Percentiles rank a stretch among this genome's conserved stretches.
phyloP scores from a whole-genome alignment of 2,888 invertebrate species.

The Ormyrus thymus region DNA sequence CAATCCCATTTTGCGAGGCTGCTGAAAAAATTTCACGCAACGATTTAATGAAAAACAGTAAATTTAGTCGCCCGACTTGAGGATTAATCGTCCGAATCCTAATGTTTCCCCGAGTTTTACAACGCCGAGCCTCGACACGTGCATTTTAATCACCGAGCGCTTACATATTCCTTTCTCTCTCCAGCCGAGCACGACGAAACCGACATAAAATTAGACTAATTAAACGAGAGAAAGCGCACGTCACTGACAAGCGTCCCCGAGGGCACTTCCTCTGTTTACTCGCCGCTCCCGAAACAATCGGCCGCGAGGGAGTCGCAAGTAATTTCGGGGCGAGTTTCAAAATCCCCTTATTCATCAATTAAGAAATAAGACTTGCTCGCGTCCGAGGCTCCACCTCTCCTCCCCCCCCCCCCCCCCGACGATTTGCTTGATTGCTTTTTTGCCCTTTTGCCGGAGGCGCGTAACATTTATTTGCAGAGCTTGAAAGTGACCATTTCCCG shows the following conservation, averaged over 20 bases:
- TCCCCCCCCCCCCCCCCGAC: not conserved
- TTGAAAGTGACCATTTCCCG: no score
- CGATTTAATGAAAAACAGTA: no score
- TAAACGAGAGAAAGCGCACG: not conserved
- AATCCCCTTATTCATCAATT: conserved; percentile 29
- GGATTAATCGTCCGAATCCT: no score
- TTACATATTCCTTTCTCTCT: no score
- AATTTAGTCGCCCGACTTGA: no score
- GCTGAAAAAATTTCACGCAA: no score
- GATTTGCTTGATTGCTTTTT: not conserved
- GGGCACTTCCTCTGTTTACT: not conserved
- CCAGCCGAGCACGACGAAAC: not conserved
- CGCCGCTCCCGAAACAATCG: not conserved
- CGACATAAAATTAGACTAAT: not conserved
- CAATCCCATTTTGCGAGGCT: not conserved
- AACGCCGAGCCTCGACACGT: no score
- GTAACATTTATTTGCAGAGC: conserved; percentile 3
- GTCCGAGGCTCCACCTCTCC: not conserved
- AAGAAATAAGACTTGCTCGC: conserved; percentile 8
- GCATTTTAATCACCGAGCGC: no score
- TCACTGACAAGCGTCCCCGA: not conserved
- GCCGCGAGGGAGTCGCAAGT: conserved; percentile 32
- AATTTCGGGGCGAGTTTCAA: conserved; percentile 32
- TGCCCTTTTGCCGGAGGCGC: not conserved
- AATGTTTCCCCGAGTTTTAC: no score